Base-by-base conservation (phyloP, 2,797 vertebrate species). In the Pseudomugil tenellus region DNA sequence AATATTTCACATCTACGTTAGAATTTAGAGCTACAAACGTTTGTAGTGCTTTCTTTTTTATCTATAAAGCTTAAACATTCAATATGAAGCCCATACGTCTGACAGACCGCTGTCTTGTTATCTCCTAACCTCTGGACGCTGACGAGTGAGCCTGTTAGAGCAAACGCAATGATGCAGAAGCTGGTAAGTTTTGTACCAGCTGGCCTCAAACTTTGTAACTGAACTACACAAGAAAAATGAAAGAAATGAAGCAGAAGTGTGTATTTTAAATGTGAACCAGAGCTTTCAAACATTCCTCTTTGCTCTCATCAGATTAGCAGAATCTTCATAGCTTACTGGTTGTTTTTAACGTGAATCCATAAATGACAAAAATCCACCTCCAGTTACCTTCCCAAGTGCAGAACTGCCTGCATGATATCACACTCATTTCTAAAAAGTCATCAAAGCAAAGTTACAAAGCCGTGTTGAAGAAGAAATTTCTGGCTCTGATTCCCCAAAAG, bases 401-500 rank as follows among this genome's bases (percentile, higher is more conserved):
- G 21, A 46, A 46, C 19, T n/a, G 17, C 8, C 19, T 46, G 43
- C 11, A 23, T 48, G 8, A 58, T 19, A 10, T 3, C 32, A 58
- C 35, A 34, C 31, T 23, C n/a, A 25, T 61, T 37, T 62, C 0
- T 21, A 23, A 52, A 55, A 74, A 34, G 23, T 52, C 54, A 1
- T 32, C 1, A 29, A 10, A 65, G 67, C 54, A 73, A 80, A 84
- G 62, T 67, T 63, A 41, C 23, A 58, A 55, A 54, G 53, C 35
- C 35, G 23, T 0, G 19, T 58, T 7, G 39, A 64, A 64, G 73
- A 62, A 70, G 71, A 56, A 29, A 34, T 58, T 9, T 31, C 60
- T 72, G 60, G 48, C 69, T 77, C 65, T 29, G 57, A 67, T 74
- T 75, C 54, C 46, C 37, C 37, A 65, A 21, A 77, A 73, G 54